phyloP scores from a whole-genome alignment of 2,888 invertebrate genomes.

The Tridacna crocea region DNA sequence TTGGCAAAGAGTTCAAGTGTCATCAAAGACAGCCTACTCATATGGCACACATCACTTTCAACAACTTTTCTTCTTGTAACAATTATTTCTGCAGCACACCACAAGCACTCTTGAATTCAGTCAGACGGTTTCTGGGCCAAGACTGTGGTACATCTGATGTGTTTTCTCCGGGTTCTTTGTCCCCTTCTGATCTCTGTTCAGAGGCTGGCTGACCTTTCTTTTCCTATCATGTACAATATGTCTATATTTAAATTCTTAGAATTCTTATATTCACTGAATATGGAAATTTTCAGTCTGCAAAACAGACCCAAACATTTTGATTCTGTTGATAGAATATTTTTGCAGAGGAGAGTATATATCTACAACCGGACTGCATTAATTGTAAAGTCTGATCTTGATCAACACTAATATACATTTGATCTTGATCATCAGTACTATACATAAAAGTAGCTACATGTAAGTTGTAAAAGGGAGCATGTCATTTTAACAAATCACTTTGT shows the following conservation, averaged over 20 bases:
- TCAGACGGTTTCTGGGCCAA: slow-evolving; percentile 71
- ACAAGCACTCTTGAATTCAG: slow-evolving; percentile 1
- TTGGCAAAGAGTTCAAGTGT: no score
- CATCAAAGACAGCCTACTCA: no score
- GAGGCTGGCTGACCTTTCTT: background rate
- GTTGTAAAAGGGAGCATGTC: no score
- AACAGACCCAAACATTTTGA: background rate
- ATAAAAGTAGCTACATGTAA: no score
- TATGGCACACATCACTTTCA: no score
- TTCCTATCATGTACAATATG: slow-evolving; percentile 1
- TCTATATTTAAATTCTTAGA: background rate
- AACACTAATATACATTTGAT: no score
- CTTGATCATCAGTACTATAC: no score
- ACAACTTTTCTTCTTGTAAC: no score
- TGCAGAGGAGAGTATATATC: no score
- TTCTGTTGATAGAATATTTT: background rate
- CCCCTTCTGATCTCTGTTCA: background rate
- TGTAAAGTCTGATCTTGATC: no score
- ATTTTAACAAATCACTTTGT: no score
- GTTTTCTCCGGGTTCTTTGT: slow-evolving; percentile 39
- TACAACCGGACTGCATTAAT: no score
- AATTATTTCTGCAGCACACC: background rate
- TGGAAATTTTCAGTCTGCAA: background rate
- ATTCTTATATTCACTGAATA: background rate
- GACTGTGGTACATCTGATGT: slow-evolving; percentile 66